Conservation (phyloP, 2,113 vertebrate species). For the Rhynchopsitta pachyrhyncha region DNA sequence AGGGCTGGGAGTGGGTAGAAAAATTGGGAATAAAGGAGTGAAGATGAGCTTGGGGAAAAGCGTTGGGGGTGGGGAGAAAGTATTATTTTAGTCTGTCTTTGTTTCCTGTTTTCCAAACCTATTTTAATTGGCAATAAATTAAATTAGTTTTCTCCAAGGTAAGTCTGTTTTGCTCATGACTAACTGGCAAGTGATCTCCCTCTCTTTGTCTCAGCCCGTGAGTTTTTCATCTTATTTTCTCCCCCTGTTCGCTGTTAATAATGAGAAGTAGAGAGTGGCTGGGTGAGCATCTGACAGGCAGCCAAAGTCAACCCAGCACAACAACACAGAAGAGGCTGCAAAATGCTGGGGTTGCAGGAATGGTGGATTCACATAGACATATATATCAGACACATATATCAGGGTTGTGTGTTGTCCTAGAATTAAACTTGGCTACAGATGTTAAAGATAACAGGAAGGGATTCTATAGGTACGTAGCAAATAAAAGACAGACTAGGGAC, state of each 20-base stretch:
- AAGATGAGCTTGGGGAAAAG: background rate
- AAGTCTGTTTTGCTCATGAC: background rate
- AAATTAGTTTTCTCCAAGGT: background rate
- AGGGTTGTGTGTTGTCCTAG: background rate
- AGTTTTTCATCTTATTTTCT: background rate
- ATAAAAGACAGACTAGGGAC: too few species aligned
- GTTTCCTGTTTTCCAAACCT: background rate
- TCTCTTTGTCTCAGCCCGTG: accelerated
- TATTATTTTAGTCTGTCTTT: background rate
- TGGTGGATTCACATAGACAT: background rate
- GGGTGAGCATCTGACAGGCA: background rate
- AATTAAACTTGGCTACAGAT: too few species aligned
- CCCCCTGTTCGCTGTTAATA: background rate
- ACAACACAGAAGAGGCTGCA: background rate
- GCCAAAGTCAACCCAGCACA: background rate
- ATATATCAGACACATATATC: accelerated
- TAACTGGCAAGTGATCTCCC: background rate
- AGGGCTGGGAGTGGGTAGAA: background rate
- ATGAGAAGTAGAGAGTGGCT: background rate
- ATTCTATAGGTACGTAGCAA: too few species aligned
- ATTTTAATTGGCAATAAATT: background rate
- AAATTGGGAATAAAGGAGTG: background rate
- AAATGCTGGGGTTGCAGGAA: background rate
- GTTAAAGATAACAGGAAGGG: too few species aligned
- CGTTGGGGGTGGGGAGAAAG: background rate